Percentiles rank a stretch among this genome's conserved stretches.
phyloP scores from a whole-genome alignment of 1,140 invertebrate genomes.

The Penaeus indicus region DNA sequence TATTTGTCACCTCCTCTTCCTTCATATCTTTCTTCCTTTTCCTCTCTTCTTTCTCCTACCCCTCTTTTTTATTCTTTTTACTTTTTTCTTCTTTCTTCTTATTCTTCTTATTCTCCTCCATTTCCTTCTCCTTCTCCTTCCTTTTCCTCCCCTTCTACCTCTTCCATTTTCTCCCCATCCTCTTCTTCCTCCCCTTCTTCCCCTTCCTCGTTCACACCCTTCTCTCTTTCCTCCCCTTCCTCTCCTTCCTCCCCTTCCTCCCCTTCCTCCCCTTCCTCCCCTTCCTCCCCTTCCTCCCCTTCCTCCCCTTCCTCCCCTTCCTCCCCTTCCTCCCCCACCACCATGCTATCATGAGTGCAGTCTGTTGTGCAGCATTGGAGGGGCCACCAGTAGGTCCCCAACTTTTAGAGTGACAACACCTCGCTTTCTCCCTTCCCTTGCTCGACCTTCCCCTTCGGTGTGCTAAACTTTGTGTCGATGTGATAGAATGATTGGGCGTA shows the following conservation, averaged over 20 bases:
- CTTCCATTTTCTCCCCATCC: neutral
- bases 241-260: neutral
- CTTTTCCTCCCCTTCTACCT: too few relatives aligned
- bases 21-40: neutral
- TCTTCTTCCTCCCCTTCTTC: neutral
- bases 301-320: neutral
- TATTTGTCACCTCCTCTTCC: too few relatives aligned
- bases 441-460: too few relatives aligned
- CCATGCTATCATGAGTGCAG: too few relatives aligned
- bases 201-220: neutral
- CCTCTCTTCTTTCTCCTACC: neutral
- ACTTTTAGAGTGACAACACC: too few relatives aligned
- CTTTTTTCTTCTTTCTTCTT: neutral
- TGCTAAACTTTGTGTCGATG: too few relatives aligned
- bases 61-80: neutral
- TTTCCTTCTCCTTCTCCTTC: too few relatives aligned
- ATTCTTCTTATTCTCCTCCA: neutral
- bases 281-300: neutral
- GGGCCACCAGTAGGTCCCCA: too few relatives aligned
- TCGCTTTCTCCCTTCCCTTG: too few relatives aligned
- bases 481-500: too few relatives aligned
- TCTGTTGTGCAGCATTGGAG: too few relatives aligned
- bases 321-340: neutral
- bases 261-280: neutral
- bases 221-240: neutral